These are phyloP conservation scores for Trichogramma evanescens DNA, from an alignment of 2,888 invertebrate species.

Conservation along the genomic window DNA sequence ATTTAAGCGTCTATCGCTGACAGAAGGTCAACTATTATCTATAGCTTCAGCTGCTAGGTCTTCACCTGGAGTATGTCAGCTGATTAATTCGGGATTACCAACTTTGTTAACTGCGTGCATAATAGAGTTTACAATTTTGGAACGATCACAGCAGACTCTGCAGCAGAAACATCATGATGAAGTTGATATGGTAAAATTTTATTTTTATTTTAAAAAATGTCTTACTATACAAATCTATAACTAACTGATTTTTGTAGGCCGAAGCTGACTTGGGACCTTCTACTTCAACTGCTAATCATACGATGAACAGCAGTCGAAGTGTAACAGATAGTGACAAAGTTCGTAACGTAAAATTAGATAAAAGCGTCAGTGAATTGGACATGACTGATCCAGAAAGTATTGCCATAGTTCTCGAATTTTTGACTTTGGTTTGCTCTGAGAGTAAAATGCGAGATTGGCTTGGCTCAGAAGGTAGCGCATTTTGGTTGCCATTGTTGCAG, in stretches of 20 bases:
- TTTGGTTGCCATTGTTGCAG: constrained; percentile 77
- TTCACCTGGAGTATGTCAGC: constrained; percentile 64
- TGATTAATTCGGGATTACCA: constrained; percentile 71
- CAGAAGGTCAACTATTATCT: constrained; percentile 65
- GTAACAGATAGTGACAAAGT: constrained; percentile 52
- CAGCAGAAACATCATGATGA: neutral
- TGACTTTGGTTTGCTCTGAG: constrained; percentile 73
- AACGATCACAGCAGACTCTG: constrained; percentile 7
- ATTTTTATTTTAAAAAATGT: too few species aligned
- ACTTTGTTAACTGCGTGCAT: constrained; percentile 59
- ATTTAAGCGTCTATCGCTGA: constrained; percentile 52
- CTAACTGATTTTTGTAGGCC: too few species aligned
- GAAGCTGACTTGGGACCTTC: too few species aligned
- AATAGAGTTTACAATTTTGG: constrained; percentile 21
- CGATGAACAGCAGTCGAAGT: constrained; percentile 22
- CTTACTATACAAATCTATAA: too few species aligned
- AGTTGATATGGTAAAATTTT: neutral
- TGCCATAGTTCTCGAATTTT: constrained; percentile 68
- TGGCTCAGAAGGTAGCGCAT: constrained; percentile 71
- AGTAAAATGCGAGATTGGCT: constrained; percentile 82
- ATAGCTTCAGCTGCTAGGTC: constrained; percentile 77
- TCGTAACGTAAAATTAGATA: constrained; percentile 19
- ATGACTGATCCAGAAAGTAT: constrained; percentile 57
- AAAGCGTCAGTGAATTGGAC: constrained; percentile 37
- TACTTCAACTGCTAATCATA: too few species aligned